Evolutionary conservation across 2,888 invertebrate species (phyloP), one percentile per base, ranked within the genome.

Genomic region (Ennomos quercinarius): DNA sequence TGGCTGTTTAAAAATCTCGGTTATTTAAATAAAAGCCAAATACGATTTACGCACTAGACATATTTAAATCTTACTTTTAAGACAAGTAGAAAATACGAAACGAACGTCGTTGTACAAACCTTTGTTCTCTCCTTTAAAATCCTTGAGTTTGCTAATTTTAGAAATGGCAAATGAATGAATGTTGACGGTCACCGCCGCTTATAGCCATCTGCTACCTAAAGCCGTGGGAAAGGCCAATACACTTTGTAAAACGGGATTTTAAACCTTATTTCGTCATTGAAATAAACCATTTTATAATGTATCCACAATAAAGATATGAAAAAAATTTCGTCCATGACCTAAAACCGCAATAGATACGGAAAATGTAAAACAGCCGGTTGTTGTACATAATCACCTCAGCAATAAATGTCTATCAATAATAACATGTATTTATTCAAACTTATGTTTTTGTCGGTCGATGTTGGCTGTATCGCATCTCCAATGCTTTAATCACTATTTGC

Each of bases 371-470:
- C 27, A 27, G 27, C 27, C 27, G 27, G 6, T 4, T 6, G 40
- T 41, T 41, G 12, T 41, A 9, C 10, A 1, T 9, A 39, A 27
- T 65, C 67, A 67, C 65, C 61, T 65, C 67, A 60, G 56, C 65
- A 65, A 65, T 44, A 47, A 57, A 35, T 58, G 62, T 64, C 62
- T 43, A 62, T 60, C 59, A 57, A 55, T 27, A 64, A 11, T 48
- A 59, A 8, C 51, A 50, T 50, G 13, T 47, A 51, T 50, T 38
- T 27, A 27, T 36, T 43, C 10, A 51, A 42, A 52, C 6, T 64
- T 52, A 59, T 61, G 56, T 61, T 50, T 60, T 63, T 61, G 62
- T 65, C 58, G 62, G 51, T 69, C 63, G 65, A 69, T 69, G 69
- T 69, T 67, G 59, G 65, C 64, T 65, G 63, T 48, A 57, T 67